Percentiles rank a stretch among this genome's conserved stretches.
These are phyloP conservation scores for Melanotaenia nigrans DNA, from an alignment of 2,797 vertebrate species.

Conservation along the genomic window DNA sequence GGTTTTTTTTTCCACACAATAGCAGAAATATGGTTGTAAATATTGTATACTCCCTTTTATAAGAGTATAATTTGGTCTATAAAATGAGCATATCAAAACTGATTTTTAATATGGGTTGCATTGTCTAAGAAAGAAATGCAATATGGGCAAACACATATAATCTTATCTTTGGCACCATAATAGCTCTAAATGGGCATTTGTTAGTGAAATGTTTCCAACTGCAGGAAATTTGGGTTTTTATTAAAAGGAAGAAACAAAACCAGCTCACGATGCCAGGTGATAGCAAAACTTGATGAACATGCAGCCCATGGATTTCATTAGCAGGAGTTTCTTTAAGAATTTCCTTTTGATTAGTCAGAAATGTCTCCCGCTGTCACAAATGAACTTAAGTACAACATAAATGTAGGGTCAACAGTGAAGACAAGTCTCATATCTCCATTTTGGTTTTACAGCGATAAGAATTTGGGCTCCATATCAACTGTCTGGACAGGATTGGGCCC, in stretches of 20 bases:
- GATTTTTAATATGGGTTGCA: background rate
- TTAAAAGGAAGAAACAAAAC: conserved; percentile 64
- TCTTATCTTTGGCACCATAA: conserved; percentile 2
- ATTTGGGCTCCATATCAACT: conserved; percentile 19
- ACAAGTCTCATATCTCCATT: conserved; percentile 24
- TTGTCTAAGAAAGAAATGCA: background rate
- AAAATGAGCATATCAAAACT: background rate
- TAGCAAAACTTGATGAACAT: conserved; percentile 52
- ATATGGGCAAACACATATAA: background rate
- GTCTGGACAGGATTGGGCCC: conserved; percentile 11
- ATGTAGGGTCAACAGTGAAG: conserved; percentile 16
- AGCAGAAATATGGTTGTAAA: background rate
- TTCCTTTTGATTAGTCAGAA: conserved; percentile 20
- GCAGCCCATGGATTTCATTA: conserved; percentile 29
- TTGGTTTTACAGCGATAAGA: conserved; percentile 22
- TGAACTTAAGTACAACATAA: conserved; percentile 21
- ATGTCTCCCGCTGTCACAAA: conserved; percentile 33
- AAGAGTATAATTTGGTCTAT: background rate
- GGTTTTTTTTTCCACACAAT: background rate
- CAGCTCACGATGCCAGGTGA: conserved; percentile 55
- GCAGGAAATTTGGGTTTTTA: conserved; percentile 64
- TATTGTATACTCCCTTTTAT: background rate
- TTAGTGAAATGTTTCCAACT: conserved; percentile 36
- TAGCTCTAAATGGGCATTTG: conserved; percentile 4
- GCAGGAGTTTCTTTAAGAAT: conserved; percentile 46